Evolutionary conservation across 2,797 vertebrate species (phyloP).

Genomic region (Paedocypris micromegethes): DNA sequence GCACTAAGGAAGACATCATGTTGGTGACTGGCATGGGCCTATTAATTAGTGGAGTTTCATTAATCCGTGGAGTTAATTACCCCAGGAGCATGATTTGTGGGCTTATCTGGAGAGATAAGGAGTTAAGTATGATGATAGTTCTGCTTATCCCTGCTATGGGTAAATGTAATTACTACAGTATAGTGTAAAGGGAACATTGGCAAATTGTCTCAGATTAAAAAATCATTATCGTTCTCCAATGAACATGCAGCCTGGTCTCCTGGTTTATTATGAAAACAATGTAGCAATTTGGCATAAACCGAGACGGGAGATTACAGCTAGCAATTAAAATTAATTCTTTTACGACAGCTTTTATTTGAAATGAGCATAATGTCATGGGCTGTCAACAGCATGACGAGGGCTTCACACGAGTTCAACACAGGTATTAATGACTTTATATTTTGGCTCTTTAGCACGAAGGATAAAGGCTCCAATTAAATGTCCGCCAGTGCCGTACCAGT

Average conservation of each 20-base stretch:
- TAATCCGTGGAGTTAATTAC: conserved; percentile 66
- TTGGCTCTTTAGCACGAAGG: conserved; percentile 23
- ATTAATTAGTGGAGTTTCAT: conserved; percentile 63
- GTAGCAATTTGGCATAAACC: conserved; percentile 56
- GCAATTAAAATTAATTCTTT: conserved; percentile 27
- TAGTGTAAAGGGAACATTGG: conserved; percentile 58
- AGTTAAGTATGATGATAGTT: conserved; percentile 59
- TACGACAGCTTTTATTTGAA: conserved; percentile 19
- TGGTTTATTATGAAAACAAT: conserved; percentile 61
- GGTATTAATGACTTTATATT: conserved; percentile 26
- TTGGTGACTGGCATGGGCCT: conserved; percentile 54
- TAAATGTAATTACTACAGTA: conserved; percentile 55
- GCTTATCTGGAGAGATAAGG: conserved; percentile 61
- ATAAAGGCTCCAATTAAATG: conserved; percentile 31
- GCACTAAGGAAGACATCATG: conserved; percentile 49
- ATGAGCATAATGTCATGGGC: conserved; percentile 17
- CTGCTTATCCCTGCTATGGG: conserved; percentile 52
- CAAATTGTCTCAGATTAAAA: conserved; percentile 66
- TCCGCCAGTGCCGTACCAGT: conserved; percentile 2
- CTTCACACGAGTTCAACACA: conserved; percentile 39
- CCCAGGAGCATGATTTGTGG: conserved; percentile 50
- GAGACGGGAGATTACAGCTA: conserved; percentile 57
- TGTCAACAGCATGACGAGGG: conserved; percentile 18
- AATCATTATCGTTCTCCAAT: conserved; percentile 69
- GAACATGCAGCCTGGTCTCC: conserved; percentile 55